phyloP scores from a whole-genome alignment of 2,888 invertebrate species.

The Anthrax anthrax region DNA sequence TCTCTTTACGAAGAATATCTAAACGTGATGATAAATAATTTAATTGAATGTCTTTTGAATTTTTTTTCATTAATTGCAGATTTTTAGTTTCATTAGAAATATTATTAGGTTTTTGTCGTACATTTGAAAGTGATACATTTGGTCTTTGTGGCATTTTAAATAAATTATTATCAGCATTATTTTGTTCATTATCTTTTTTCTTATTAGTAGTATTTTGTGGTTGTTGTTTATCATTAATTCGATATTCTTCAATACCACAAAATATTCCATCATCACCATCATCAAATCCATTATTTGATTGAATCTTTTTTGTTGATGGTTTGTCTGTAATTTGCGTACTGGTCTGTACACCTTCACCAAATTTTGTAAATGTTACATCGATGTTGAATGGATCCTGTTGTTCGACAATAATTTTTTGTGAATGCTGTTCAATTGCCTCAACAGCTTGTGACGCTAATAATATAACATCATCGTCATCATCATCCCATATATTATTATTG shows the following conservation, averaged over 20 bases:
- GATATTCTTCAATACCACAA: conserved; percentile 5
- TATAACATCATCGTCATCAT: conserved; percentile 13
- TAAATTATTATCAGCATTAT: no score
- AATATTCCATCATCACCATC: conserved; percentile 6
- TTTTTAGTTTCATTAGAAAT: background rate
- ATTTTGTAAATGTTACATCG: conserved; percentile 6
- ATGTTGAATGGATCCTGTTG: background rate
- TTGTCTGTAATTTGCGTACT: conserved; percentile 7
- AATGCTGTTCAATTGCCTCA: conserved; percentile 6
- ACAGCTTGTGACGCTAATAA: conserved; percentile 12
- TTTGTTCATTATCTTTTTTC: background rate
- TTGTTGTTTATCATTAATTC: background rate
- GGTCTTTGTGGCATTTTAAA: background rate
- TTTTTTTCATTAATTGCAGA: background rate
- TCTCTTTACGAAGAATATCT: conserved; percentile 6
- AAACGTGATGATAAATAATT: conserved; percentile 1
- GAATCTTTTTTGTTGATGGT: background rate
- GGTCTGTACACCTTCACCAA: conserved; percentile 2
- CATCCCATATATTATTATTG: background rate
- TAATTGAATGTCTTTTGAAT: conserved; percentile 4
- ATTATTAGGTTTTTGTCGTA: background rate
- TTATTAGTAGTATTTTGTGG: no score
- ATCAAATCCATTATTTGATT: background rate
- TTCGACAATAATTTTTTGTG: conserved; percentile 5
- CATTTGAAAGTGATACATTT: background rate